These are phyloP conservation scores for Bradypodion ventrale DNA, from an alignment of 2,797 vertebrate genomes.

Conservation along the genomic window DNA sequence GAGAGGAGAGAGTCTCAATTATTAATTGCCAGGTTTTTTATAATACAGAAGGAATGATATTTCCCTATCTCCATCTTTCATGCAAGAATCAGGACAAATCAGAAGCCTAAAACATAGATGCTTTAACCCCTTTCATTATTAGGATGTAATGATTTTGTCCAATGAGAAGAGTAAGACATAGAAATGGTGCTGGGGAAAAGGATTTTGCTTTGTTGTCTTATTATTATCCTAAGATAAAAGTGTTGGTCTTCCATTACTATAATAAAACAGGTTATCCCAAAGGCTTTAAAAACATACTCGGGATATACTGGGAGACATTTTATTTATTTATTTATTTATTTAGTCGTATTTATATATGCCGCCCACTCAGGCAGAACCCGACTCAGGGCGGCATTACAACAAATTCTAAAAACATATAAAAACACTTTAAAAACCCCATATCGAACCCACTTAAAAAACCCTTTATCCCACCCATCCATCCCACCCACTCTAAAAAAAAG, in stretches of 20 bases:
- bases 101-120: conserved; percentile 56
- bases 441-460: too few species aligned
- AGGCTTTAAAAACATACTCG: conserved; percentile 48
- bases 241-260: conserved; percentile 14
- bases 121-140: conserved; percentile 65
- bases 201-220: conserved; percentile 28
- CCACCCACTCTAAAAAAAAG: too few species aligned
- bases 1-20: conserved; percentile 90
- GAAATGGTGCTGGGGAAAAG: not conserved
- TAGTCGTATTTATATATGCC: too few species aligned
- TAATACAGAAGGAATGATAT: conserved; percentile 74
- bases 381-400: too few species aligned
- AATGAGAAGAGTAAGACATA: conserved; percentile 36
- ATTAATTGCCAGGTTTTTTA: conserved; percentile 89
- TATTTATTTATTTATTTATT: too few species aligned
- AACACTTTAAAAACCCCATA: too few species aligned
- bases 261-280: conserved; percentile 29
- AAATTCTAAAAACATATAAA: too few species aligned
- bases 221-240: conserved; percentile 37
- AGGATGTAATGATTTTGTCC: conserved; percentile 50
- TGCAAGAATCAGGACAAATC: conserved; percentile 60
- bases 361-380: too few species aligned
- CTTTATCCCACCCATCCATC: too few species aligned
- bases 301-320: conserved; percentile 55
- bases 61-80: conserved; percentile 67